Conservation (phyloP, 2,113 vertebrate genomes). For the Forbesichthys papilliferus region DNA sequence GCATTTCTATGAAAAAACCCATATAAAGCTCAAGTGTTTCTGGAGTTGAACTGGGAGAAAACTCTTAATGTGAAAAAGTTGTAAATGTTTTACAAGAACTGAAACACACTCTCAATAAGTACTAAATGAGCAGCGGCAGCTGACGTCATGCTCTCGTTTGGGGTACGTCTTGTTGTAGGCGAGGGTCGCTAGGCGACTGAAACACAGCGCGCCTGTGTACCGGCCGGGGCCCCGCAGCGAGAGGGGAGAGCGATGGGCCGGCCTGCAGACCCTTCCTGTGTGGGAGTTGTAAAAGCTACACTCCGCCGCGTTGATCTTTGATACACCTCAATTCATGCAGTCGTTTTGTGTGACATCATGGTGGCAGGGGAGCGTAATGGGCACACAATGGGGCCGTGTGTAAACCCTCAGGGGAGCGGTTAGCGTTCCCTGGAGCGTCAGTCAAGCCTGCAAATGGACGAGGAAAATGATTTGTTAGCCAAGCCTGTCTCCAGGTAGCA, state of each 20-base stretch:
- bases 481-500: constrained; percentile 62
- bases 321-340: constrained; percentile 45
- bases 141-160: constrained; percentile 57
- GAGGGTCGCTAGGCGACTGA: constrained; percentile 62
- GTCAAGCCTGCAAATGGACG: constrained; percentile 55
- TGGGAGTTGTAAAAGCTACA: constrained; percentile 61
- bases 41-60: constrained; percentile 11
- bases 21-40: constrained; percentile 28
- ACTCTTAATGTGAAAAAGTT: constrained; percentile 46
- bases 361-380: constrained; percentile 45
- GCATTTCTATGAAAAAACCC: constrained; percentile 18
- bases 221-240: not conserved
- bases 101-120: constrained; percentile 46
- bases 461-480: constrained; percentile 26
- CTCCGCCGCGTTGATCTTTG: constrained; percentile 50
- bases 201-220: constrained; percentile 39
- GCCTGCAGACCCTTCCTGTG: constrained; percentile 47
- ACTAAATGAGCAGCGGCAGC: constrained; percentile 43
- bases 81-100: constrained; percentile 63
- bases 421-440: constrained; percentile 51
- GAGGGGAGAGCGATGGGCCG: constrained; percentile 22
- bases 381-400: constrained; percentile 61
- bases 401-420: constrained; percentile 48
- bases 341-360: constrained; percentile 65
- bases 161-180: constrained; percentile 43